These are phyloP conservation scores for Lamprologus sp. DNA, from an alignment of 2,113 vertebrate species.

Conservation along the genomic window DNA sequence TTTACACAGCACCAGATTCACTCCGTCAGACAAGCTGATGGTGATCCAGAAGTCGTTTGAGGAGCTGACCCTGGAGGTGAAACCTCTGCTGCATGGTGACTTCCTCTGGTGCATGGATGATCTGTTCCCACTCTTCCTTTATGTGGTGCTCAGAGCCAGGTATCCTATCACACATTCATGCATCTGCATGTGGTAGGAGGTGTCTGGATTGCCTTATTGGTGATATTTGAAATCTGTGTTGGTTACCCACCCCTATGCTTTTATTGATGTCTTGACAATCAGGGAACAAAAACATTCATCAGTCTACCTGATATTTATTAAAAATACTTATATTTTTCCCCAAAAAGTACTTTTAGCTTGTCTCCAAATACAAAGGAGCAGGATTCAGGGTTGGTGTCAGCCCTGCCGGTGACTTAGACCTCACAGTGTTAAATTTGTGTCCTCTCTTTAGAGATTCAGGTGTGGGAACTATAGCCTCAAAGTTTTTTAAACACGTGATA, in stretches of 20 bases:
- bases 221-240: rapidly evolving
- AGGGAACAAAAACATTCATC: neutral
- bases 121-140: conserved; percentile 95
- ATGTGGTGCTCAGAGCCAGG: conserved; percentile 93
- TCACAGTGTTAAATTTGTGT: neutral
- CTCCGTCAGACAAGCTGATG: conserved; percentile 88
- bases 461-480: neutral
- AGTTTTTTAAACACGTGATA: neutral
- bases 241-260: neutral
- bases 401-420: rapidly evolving
- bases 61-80: conserved; percentile 88
- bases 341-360: neutral
- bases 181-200: neutral
- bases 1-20: conserved; percentile 84
- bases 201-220: neutral
- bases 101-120: conserved; percentile 99
- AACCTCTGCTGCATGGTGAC: conserved; percentile 76
- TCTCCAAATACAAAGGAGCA: neutral
- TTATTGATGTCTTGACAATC: neutral
- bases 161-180: conserved; percentile 27
- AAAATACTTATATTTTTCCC: neutral
- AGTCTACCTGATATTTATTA: neutral
- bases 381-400: neutral
- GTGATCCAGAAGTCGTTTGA: conserved; percentile 95
- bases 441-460: neutral